Evolutionary conservation across 2,888 invertebrate species (phyloP), one percentile per base, ranked within the genome.

Genomic region (Matsumyia berberina): DNA sequence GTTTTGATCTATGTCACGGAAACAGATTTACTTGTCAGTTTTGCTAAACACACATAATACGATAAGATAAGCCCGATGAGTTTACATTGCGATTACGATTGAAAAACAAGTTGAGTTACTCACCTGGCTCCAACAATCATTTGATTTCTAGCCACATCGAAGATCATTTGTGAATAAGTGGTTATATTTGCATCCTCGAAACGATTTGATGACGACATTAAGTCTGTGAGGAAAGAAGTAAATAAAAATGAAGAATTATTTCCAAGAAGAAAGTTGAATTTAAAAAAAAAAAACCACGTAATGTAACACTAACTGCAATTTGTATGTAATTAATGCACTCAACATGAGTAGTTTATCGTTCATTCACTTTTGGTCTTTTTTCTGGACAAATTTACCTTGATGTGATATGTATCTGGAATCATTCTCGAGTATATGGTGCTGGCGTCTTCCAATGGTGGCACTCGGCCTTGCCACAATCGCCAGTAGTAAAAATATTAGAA

Each of bases 41-140:
- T 42, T 58, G 8, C 57, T 51, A 24, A 19, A 19, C 37, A 42
- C 11, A 24, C 12, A 66, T n/a, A n/a, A n/a, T 17, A 3, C n/a
- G 73, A 79, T 73, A 79, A 79, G 79, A 79, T 79, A 73, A 79
- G n/a, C 12, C 53, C 33, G 29, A 62, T 60, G 24, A 69, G 53
- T 60, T 77, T 46, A 77, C 60, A 62, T n/a, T 57, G 39, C 19
- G 60, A 70, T 70, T 70, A 44, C 73, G 58, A 39, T 39, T 49
- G 29, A 19, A 29, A 57, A 42, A n/a, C 12, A 5, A 15, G 4
- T 3, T 19, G n/a, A 37, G 4, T 35, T 24, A 92, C 94, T 94
- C 93, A 97, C 97, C 96, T 95, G 88, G 97, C 97, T 87, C 97
- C 97, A 88, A 97, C 96, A 89, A 98, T 94, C 88, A 98, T 94